Evolutionary conservation across 2,888 invertebrate species (phyloP).

Genomic region (Nematopogon swammerdamellus): DNA sequence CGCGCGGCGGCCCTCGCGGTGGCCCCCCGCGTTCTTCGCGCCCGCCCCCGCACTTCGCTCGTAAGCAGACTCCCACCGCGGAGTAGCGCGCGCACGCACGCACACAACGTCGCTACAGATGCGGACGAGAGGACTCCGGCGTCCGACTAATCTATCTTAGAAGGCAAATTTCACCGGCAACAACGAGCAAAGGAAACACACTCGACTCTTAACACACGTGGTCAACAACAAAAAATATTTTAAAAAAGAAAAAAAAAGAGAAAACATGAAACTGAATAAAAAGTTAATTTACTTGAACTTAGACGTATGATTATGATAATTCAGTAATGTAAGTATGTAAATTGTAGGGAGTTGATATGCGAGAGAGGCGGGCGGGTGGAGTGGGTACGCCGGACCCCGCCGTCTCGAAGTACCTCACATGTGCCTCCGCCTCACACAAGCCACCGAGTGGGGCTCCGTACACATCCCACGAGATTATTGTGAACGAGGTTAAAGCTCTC

Average conservation of each 20-base stretch:
- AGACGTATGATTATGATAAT: conserved; percentile 46
- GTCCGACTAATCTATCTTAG: conserved; percentile 55
- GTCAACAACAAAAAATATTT: conserved; percentile 30
- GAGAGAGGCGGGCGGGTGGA: neutral
- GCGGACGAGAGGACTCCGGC: conserved; percentile 18
- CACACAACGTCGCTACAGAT: conserved; percentile 12
- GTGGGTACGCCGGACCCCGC: too few relatives aligned
- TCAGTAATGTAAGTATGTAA: neutral
- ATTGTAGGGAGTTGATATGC: neutral
- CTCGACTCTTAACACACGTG: conserved; percentile 56
- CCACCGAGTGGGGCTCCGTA: too few relatives aligned
- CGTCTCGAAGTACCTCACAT: too few relatives aligned
- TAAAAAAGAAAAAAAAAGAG: conserved; percentile 57
- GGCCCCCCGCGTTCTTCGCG: conserved; percentile 28
- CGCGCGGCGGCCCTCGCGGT: conserved; percentile 28
- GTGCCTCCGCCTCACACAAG: too few relatives aligned
- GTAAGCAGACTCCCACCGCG: conserved; percentile 28
- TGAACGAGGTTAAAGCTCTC: neutral
- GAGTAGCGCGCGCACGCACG: conserved; percentile 22
- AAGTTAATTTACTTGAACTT: conserved; percentile 53
- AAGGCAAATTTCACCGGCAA: conserved; percentile 70
- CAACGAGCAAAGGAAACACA: conserved; percentile 60
- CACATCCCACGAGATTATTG: too few relatives aligned
- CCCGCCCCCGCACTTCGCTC: conserved; percentile 29
- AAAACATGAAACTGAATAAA: conserved; percentile 54